Evolutionary conservation across 2,888 invertebrate species (phyloP), one percentile per base, ranked within the genome.

Genomic region (Tachina grossa): DNA sequence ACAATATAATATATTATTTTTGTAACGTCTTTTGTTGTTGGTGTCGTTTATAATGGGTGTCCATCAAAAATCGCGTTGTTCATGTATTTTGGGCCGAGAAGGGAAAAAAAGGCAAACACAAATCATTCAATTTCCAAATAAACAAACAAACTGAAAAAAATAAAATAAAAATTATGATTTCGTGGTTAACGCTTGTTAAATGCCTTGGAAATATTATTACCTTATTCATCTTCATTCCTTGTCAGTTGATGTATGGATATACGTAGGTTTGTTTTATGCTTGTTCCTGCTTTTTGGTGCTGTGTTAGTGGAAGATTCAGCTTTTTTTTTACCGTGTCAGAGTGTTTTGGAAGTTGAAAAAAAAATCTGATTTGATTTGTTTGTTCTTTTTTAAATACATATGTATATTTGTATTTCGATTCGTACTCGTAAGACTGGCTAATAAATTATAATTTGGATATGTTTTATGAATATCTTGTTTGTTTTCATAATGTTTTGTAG

Each of bases 131-230:
- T 83, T 85, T 85, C 47, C 61, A 75, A 76, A 65, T 68, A 51
- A 49, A 65, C 19, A 71, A 63, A 78, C 43, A 61, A 59, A 78
- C 43, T n/a, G n/a, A 69, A 61, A 61, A 0, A 14, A 76, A 76
- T 3, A 1, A 61, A 63, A 61, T 14, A 53, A 61, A 49, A 84
- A 77, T 80, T 75, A 82, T 83, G 79, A 85, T 72, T 80, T 85
- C 49, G 72, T 85, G 85, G 85, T 85, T 85, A 82, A 80, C 83
- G 85, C 85, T 85, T 85, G 85, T 85, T 85, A 85, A 85, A 83
- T 83, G 85, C 85, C 79, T 76, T 72, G 59, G 59, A 85, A 85
- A 81, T 53, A 75, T 81, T 75, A 83, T 85, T 83, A 68, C 85
- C 83, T 85, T 83, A 85, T 85, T 85, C 85, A 85, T 85, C 85